These are phyloP conservation scores for Papilio machaon DNA, from an alignment of 1,140 invertebrate species.

Conservation along the genomic window DNA sequence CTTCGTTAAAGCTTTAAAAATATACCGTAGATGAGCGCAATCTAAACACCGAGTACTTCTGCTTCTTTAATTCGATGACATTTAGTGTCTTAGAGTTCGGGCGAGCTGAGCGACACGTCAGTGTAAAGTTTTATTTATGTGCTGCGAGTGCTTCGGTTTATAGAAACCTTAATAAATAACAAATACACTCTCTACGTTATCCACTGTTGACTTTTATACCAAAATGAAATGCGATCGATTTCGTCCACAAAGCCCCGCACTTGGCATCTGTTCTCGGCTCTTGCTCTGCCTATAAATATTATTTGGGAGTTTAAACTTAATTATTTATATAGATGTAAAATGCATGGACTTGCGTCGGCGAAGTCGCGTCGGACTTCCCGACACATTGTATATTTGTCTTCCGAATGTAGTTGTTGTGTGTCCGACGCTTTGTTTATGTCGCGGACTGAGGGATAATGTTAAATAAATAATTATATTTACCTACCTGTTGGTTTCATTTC, in stretches of 20 bases:
- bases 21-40: not conserved
- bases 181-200: not conserved
- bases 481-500: not conserved
- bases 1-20: not conserved
- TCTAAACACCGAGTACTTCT: not conserved
- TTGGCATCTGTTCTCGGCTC: not conserved
- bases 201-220: no score
- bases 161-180: not conserved
- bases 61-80: not conserved
- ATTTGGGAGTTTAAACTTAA: not conserved
- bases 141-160: not conserved
- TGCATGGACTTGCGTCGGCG: not conserved
- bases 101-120: not conserved
- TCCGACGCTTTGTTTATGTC: slow-evolving; percentile 17
- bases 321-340: slow-evolving; percentile 18
- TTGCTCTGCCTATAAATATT: not conserved
- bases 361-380: not conserved
- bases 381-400: slow-evolving; percentile 26
- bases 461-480: slow-evolving; percentile 24
- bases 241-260: no score
- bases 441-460: slow-evolving; percentile 29
- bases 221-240: no score
- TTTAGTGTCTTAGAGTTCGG: not conserved
- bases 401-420: slow-evolving; percentile 28
- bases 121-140: not conserved